Percentiles rank a stretch among this genome's conserved stretches.
Conservation (phyloP, 2,797 vertebrate genomes). For the Gymnothorax javanicus region DNA sequence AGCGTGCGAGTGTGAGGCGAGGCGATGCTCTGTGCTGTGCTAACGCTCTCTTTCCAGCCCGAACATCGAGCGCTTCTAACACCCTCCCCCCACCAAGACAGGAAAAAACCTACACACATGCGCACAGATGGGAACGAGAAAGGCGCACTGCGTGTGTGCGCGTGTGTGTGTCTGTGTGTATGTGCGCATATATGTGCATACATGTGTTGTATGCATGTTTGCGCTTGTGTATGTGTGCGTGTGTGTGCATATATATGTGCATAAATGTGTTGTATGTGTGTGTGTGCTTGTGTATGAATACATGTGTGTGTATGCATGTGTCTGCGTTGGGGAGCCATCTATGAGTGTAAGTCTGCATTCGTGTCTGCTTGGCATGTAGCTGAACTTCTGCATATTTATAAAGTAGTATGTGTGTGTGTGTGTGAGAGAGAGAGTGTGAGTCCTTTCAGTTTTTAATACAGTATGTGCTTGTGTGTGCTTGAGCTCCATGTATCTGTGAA, state of each 20-base stretch:
- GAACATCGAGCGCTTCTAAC: background rate
- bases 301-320: slow-evolving; percentile 45
- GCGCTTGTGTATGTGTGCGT: slow-evolving; percentile 27
- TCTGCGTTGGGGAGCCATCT: no score
- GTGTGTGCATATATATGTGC: background rate
- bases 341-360: no score
- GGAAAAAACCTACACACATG: background rate
- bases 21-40: background rate
- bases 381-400: no score
- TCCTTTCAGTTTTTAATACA: no score
- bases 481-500: no score
- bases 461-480: no score
- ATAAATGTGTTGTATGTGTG: background rate
- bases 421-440: no score
- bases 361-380: no score
- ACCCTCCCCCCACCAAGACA: slow-evolving; percentile 4
- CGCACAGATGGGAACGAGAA: background rate
- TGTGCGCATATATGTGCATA: background rate
- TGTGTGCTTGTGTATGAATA: slow-evolving; percentile 13
- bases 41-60: slow-evolving; percentile 24
- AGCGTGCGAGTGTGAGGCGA: background rate
- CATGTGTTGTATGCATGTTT: slow-evolving; percentile 38
- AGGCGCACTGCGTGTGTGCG: background rate
- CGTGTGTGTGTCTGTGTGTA: slow-evolving; percentile 5
- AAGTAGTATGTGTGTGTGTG: no score